These are phyloP conservation scores for Hippocampus guttulatus DNA, from an alignment of 2,113 vertebrate species.

Conservation along the genomic window DNA sequence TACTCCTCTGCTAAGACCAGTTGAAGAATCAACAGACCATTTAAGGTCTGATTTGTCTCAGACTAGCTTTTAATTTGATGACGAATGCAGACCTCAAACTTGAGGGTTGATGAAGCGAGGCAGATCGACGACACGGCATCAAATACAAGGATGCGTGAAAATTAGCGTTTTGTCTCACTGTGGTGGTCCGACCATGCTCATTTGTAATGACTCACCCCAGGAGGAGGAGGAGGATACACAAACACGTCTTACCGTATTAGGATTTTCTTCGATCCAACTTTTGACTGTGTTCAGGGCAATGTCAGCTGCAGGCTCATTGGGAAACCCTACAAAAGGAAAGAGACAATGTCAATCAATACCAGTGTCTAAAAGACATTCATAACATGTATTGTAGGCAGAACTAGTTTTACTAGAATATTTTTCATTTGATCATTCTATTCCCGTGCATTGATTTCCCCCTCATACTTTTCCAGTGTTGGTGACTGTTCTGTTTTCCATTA, in stretches of 20 bases:
- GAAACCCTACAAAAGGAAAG: constrained; percentile 80
- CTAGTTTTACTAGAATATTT: neutral
- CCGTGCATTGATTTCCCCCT: neutral
- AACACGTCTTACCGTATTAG: constrained; percentile 79
- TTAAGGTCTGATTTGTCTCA: constrained; percentile 62
- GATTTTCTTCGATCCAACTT: constrained; percentile 85
- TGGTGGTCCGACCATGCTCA: constrained; percentile 26
- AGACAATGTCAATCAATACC: constrained; percentile 38
- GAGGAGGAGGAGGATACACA: neutral
- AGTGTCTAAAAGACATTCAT: constrained; percentile 16
- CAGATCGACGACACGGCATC: constrained; percentile 40
- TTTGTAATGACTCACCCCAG: neutral
- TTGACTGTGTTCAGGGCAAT: constrained; percentile 87
- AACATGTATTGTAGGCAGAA: neutral
- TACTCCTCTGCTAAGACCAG: constrained; percentile 43
- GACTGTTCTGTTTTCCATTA: neutral
- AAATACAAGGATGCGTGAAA: constrained; percentile 28
- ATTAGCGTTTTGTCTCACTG: constrained; percentile 35
- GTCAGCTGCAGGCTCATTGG: constrained; percentile 89
- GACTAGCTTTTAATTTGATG: constrained; percentile 67
- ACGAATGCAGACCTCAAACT: constrained; percentile 46
- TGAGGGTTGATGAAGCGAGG: constrained; percentile 41
- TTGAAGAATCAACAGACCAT: constrained; percentile 66
- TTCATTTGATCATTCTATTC: neutral
- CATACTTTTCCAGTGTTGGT: neutral